Conservation (phyloP, 2,113 vertebrate genomes). For the Catharus bicknelli region DNA sequence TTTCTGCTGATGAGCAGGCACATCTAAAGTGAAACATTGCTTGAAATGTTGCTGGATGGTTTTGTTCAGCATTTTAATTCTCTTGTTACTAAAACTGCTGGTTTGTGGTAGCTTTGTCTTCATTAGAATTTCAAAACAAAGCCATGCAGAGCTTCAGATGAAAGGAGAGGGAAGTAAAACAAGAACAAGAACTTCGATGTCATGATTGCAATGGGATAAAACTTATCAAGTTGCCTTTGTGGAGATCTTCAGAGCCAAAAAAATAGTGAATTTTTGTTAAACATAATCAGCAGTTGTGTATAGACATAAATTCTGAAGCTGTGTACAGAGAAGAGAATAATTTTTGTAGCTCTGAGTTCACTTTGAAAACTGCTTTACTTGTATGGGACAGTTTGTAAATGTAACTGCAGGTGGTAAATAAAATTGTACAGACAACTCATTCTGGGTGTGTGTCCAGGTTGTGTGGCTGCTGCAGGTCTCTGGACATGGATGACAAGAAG, state of each 20-base stretch:
- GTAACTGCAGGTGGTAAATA: slow-evolving; percentile 48
- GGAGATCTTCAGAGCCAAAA: slow-evolving; percentile 25
- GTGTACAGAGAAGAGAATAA: not conserved
- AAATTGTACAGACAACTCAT: slow-evolving; percentile 13
- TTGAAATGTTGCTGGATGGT: not conserved
- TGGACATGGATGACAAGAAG: accelerated
- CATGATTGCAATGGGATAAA: not conserved
- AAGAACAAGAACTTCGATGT: not conserved
- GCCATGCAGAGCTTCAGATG: not conserved
- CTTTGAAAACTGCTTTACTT: slow-evolving; percentile 8
- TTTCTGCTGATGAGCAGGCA: not conserved
- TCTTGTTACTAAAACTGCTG: not conserved
- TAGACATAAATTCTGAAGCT: not conserved
- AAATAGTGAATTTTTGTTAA: not conserved
- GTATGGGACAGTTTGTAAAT: slow-evolving; percentile 27
- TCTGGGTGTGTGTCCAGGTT: not conserved
- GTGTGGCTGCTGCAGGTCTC: not conserved
- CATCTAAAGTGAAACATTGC: not conserved
- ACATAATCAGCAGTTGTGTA: not conserved
- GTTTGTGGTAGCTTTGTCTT: not conserved
- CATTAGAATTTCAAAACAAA: not conserved
- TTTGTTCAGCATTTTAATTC: not conserved
- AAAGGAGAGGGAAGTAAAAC: not conserved
- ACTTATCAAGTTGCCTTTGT: slow-evolving; percentile 21
- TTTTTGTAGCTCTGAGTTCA: slow-evolving; percentile 30